phyloP scores from a whole-genome alignment of 2,113 vertebrate species.

The Prunella himalayana region DNA sequence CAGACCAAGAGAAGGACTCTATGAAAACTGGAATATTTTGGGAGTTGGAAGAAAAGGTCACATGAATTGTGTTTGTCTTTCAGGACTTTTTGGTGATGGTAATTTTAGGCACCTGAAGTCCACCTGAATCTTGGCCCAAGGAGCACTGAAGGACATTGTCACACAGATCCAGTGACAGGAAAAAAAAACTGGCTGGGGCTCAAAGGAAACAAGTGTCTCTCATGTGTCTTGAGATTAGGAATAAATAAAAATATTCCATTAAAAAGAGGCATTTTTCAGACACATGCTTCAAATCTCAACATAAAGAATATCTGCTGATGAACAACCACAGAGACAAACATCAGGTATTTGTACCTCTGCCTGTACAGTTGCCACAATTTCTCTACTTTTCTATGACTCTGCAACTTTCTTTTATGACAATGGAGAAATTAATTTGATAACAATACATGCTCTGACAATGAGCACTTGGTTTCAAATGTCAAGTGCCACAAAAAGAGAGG shows the following conservation, averaged over 20 bases:
- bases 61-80: neutral
- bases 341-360: neutral
- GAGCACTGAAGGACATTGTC: neutral
- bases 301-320: neutral
- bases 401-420: neutral
- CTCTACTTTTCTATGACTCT: neutral
- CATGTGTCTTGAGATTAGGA: neutral
- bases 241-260: neutral
- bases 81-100: neutral
- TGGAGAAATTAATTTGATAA: neutral
- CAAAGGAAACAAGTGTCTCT: neutral
- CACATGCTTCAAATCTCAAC: neutral
- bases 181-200: neutral
- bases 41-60: neutral
- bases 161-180: neutral
- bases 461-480: neutral
- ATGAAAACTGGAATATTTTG: neutral
- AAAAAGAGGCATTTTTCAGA: neutral
- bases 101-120: neutral
- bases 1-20: neutral
- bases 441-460: neutral
- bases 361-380: neutral
- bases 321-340: neutral
- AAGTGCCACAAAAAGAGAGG: neutral
- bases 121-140: neutral